Evolutionary conservation across 1,140 invertebrate genomes (phyloP).

Genomic region (Ceratosolen fusciceps): DNA sequence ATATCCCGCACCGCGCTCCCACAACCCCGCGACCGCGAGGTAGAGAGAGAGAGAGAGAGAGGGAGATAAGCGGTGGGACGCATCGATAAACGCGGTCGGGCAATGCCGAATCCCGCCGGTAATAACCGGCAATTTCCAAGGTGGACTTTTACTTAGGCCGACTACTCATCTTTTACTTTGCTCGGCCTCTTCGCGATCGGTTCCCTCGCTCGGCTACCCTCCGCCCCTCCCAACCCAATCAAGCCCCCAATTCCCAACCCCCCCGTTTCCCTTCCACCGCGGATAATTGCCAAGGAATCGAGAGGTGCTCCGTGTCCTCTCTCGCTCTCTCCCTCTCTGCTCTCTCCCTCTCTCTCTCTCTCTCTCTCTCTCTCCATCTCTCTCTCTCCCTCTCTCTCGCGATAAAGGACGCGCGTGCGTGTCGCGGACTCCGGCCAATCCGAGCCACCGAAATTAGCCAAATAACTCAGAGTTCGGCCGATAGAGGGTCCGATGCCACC

Average conservation of each 20-base stretch:
- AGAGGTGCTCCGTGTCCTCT: no score
- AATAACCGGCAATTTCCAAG: constrained; percentile 70
- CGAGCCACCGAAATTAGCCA: constrained; percentile 20
- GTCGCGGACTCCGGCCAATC: background rate
- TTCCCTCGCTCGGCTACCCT: no score
- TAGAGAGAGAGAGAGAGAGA: no score
- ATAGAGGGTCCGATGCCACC: background rate
- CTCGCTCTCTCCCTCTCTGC: no score
- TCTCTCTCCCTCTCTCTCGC: background rate
- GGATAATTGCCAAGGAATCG: no score
- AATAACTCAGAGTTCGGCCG: background rate
- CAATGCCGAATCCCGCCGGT: constrained; percentile 52
- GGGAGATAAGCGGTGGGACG: constrained; percentile 27
- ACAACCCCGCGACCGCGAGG: no score
- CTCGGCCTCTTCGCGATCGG: no score
- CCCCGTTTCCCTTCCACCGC: no score
- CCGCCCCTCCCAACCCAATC: no score
- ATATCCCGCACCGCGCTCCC: background rate
- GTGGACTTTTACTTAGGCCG: constrained; percentile 65
- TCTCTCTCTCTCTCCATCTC: background rate
- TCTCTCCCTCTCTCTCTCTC: background rate
- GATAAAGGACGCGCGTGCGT: constrained; percentile 9
- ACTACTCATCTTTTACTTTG: no score
- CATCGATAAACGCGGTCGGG: constrained; percentile 60
- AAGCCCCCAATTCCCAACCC: no score